These are phyloP conservation scores for Adelges cooleyi DNA, from an alignment of 1,140 invertebrate genomes.

Conservation along the genomic window DNA sequence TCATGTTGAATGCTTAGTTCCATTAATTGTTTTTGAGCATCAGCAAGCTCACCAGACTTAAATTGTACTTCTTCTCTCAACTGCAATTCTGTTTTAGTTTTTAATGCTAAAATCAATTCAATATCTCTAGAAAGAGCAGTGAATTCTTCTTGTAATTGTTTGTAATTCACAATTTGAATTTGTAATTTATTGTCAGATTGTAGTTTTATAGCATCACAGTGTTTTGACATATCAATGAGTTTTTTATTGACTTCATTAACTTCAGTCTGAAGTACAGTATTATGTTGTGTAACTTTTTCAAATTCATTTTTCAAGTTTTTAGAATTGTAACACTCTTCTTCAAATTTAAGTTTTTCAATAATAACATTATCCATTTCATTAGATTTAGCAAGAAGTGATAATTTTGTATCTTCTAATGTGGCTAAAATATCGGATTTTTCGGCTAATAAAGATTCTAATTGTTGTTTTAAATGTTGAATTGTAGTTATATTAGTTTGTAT, in stretches of 20 bases:
- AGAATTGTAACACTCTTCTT: background rate
- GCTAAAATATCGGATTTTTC: background rate
- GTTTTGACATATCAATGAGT: background rate
- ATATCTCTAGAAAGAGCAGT: background rate
- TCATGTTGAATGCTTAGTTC: background rate
- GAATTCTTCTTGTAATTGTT: background rate
- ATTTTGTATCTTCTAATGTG: background rate
- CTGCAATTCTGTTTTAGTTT: background rate
- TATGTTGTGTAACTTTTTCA: background rate
- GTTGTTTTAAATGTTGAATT: background rate
- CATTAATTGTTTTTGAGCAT: conserved; percentile 2
- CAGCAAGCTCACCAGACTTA: background rate
- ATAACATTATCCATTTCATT: background rate
- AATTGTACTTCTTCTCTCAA: background rate
- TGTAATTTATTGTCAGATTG: background rate
- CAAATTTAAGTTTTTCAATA: too few species aligned
- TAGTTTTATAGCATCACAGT: background rate
- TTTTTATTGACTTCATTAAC: background rate
- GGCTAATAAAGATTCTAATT: background rate
- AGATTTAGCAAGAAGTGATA: background rate
- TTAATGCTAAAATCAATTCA: background rate
- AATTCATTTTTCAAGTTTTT: background rate
- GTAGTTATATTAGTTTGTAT: background rate
- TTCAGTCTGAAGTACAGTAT: background rate
- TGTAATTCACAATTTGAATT: background rate